These are phyloP conservation scores for Stratiolaelaps scimitus DNA, from an alignment of 1,140 invertebrate genomes.

Conservation along the genomic window DNA sequence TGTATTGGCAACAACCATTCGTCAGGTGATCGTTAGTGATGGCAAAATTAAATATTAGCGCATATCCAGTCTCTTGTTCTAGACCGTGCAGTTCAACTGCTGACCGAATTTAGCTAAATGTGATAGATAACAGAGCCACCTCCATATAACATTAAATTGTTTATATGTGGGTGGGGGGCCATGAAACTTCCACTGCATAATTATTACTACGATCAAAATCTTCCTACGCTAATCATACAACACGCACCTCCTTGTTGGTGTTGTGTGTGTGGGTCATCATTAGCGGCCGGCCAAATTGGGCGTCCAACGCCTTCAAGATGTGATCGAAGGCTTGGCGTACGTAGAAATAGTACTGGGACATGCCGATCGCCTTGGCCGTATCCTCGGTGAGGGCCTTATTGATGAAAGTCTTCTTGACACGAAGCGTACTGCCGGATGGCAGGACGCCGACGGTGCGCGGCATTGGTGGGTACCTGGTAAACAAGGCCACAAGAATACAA, in stretches of 20 bases:
- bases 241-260: constrained; percentile 58
- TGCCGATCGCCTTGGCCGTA: constrained; percentile 84
- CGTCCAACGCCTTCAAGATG: constrained; percentile 85
- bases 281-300: constrained; percentile 82
- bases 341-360: constrained; percentile 88
- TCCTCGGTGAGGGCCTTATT: constrained; percentile 93
- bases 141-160: no score
- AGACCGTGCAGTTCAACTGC: no score
- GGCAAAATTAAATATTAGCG: no score
- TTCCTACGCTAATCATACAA: no score
- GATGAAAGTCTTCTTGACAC: constrained; percentile 89
- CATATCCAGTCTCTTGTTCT: no score
- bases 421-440: constrained; percentile 82
- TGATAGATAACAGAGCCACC: no score
- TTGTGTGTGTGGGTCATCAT: constrained; percentile 93
- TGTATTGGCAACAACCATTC: no score
- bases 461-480: constrained; percentile 71
- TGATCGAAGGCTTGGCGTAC: constrained; percentile 90
- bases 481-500: neutral
- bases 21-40: no score
- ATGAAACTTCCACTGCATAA: no score
- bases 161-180: no score
- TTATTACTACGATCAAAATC: no score
- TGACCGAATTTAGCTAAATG: no score
- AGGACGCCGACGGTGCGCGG: constrained; percentile 81